Percentiles rank a stretch among this genome's conserved stretches.
phyloP scores from a whole-genome alignment of 1,140 invertebrate species.

The Eupristina koningsbergeri region DNA sequence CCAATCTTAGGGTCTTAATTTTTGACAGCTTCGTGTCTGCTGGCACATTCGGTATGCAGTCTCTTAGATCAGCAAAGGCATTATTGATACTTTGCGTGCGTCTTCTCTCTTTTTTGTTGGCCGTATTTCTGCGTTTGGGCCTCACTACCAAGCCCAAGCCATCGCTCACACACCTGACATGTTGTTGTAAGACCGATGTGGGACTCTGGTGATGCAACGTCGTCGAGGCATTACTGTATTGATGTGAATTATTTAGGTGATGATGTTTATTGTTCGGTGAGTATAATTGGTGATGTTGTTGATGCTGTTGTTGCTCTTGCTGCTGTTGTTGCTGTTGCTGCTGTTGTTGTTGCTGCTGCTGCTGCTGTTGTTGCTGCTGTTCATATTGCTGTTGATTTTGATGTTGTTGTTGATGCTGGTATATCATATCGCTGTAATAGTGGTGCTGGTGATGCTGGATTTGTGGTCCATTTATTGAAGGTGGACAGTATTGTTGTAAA shows the following conservation, averaged over 20 bases:
- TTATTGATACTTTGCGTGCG: constrained; percentile 95
- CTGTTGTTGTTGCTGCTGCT: constrained; percentile 49
- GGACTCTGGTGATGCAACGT: neutral
- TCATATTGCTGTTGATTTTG: constrained; percentile 3
- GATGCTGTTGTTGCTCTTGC: neutral
- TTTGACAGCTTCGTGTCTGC: constrained; percentile 95
- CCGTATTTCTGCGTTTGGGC: constrained; percentile 82
- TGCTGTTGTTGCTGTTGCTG: constrained; percentile 50
- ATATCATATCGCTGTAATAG: constrained; percentile 55
- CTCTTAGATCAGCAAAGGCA: constrained; percentile 91
- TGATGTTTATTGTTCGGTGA: constrained; percentile 8
- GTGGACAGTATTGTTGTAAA: constrained; percentile 40
- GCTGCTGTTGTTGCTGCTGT: constrained; percentile 37
- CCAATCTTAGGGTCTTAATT: constrained; percentile 92
- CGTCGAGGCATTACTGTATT: neutral
- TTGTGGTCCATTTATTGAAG: constrained; percentile 52
- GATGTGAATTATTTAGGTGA: neutral
- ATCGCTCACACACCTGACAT: constrained; percentile 1
- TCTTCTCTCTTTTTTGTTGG: constrained; percentile 94
- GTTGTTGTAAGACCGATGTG: constrained; percentile 19
- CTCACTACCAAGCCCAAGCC: constrained; percentile 40
- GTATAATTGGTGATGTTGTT: constrained; percentile 2
- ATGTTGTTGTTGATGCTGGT: constrained; percentile 31
- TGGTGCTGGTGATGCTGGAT: constrained; percentile 47
- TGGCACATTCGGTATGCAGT: constrained; percentile 96